phyloP scores from a whole-genome alignment of 2,888 invertebrate species.

The Eutolmus rufibarbis region DNA sequence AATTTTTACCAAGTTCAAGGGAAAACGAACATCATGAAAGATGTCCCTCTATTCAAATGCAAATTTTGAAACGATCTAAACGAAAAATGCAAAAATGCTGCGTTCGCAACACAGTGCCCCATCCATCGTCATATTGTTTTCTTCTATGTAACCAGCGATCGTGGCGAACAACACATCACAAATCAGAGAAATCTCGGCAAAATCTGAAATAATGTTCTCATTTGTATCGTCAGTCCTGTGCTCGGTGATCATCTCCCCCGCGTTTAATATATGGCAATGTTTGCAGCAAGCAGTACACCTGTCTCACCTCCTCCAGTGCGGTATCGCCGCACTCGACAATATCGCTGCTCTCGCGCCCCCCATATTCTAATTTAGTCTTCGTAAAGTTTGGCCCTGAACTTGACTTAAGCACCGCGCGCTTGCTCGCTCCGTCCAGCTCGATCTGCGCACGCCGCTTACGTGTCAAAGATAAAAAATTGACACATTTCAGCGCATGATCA shows the following conservation, averaged over 20 bases:
- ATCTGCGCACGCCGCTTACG: neutral
- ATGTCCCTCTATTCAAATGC: slow-evolving; percentile 6
- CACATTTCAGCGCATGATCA: slow-evolving; percentile 24
- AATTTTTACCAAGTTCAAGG: slow-evolving; percentile 10
- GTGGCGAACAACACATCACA: neutral
- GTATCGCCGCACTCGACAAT: neutral
- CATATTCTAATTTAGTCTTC: slow-evolving; percentile 7
- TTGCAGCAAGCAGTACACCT: neutral
- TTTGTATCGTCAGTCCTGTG: neutral
- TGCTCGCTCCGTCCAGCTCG: neutral
- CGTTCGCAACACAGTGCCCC: neutral
- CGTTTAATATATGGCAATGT: neutral
- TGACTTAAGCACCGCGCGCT: slow-evolving; percentile 23
- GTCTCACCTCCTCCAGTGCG: neutral
- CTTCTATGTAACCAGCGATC: neutral
- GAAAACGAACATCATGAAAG: neutral
- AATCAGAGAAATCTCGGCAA: neutral
- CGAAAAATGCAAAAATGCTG: neutral
- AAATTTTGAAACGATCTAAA: slow-evolving; percentile 9
- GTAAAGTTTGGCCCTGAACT: slow-evolving; percentile 31
- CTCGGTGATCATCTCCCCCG: slow-evolving; percentile 4
- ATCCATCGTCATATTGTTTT: neutral
- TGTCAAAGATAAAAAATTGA: slow-evolving; percentile 34
- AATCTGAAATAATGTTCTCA: slow-evolving; percentile 18
- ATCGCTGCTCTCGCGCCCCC: neutral